Percentiles rank a stretch among this genome's conserved stretches.
Conservation (phyloP, 2,797 vertebrate species). For the Psittacula echo region DNA sequence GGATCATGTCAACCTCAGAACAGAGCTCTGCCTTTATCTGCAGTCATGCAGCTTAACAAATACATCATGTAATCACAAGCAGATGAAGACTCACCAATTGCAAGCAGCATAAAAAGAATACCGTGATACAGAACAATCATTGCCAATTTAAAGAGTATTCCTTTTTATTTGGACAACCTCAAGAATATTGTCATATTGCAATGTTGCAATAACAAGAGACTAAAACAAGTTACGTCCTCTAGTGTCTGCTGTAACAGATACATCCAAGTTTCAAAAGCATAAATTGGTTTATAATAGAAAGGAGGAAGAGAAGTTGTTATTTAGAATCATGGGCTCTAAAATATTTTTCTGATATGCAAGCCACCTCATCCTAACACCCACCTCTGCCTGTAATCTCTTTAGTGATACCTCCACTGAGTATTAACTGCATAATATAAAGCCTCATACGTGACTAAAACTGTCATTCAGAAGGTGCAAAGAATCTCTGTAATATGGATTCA, state of each 20-base stretch:
- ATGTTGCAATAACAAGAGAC: slow-evolving; percentile 22
- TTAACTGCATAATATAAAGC: not conserved
- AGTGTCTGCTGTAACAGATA: not conserved
- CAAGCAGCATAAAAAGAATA: slow-evolving; percentile 37
- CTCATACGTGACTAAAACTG: not conserved
- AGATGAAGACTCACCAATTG: slow-evolving; percentile 6
- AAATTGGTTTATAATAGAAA: not conserved
- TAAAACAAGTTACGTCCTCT: slow-evolving; percentile 42
- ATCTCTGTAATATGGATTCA: not conserved
- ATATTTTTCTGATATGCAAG: not conserved
- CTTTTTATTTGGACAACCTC: slow-evolving; percentile 31
- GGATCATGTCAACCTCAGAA: slow-evolving; percentile 21
- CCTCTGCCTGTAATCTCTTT: not conserved
- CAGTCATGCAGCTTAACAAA: slow-evolving; percentile 1
- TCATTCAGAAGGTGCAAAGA: not conserved
- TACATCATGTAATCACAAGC: slow-evolving; percentile 26
- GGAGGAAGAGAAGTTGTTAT: not conserved
- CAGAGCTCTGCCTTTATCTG: not conserved
- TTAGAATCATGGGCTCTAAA: not conserved
- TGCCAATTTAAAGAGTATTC: slow-evolving; percentile 57
- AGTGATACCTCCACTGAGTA: not conserved
- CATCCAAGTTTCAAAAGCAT: not conserved
- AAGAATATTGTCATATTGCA: slow-evolving; percentile 42
- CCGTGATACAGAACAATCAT: slow-evolving; percentile 38
- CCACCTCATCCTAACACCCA: not conserved